Evolutionary conservation across 2,888 invertebrate species (phyloP), one percentile per base, ranked within the genome.

Genomic region (Nesidiocoris tenuis): DNA sequence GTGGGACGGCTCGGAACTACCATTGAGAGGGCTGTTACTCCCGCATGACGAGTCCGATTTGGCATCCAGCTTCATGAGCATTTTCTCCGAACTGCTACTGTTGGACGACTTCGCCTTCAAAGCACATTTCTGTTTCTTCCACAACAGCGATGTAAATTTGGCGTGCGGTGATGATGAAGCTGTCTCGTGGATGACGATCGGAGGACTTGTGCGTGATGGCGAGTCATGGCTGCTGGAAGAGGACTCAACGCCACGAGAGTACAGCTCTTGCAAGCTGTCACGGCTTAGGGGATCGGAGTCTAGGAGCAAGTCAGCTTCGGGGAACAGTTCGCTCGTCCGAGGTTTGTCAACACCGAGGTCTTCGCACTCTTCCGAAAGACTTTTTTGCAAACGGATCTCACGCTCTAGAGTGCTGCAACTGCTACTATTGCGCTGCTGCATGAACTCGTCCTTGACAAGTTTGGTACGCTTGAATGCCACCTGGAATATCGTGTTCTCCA

Each of bases 281-380:
- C 83, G 82, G 77, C 80, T 80, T 0, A 91, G 90, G 80, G 91
- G 90, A 79, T 91, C 91, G 0, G 89, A 86, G 75, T 91, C 89
- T 80, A 91, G 90, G 66, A 91, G 83, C 67, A 91, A 83, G 82
- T 91, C 91, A 0, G 91, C 91, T 81, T 92, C 92, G 0, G 92
- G 91, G 82, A 92, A 92, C 78, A 92, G 84, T 81, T 92, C 92
- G 77, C 91, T 90, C 0, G 91, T 90, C n/a, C 91, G 91, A 0
- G 91, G 91, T 61, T 91, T 91, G 80, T 91, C 92, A 67, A 92
- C 91, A 2, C 92, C 91, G 12, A 91, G 84, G 82, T 92, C 91
- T 81, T 91, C 91, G 82, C 91, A 91, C 83, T 92, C 92, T 82
- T 92, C 91, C 0, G 91, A 90, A 16, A 92, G 83, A 12, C 91